A percentile compares a stretch with the other conserved stretches of the same genome.
Conservation (phyloP, 2,888 invertebrate genomes). For the Chymomyza fuscimana region DNA sequence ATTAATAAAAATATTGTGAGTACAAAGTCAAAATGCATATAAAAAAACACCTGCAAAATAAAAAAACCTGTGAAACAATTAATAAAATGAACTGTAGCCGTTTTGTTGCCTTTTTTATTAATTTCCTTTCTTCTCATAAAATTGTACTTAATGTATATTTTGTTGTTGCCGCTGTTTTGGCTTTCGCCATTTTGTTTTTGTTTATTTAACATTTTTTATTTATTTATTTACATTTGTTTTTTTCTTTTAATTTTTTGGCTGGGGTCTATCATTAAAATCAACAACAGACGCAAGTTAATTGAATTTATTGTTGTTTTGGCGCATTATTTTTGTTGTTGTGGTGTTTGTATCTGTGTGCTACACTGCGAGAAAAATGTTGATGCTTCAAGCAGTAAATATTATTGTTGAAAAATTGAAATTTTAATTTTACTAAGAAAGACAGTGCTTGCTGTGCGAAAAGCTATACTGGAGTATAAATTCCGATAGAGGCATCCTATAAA, state of each 20-base stretch:
- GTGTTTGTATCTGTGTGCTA: neutral
- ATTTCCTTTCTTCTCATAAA: conserved; percentile 35
- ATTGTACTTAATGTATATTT: conserved; percentile 43
- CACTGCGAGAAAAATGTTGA: conserved; percentile 8
- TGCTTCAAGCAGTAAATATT: neutral
- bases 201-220: too few relatives aligned
- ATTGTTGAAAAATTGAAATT: too few relatives aligned
- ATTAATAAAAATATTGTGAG: too few relatives aligned
- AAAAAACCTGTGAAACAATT: too few relatives aligned
- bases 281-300: conserved; percentile 58
- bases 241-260: neutral
- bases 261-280: conserved; percentile 31
- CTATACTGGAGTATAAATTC: too few relatives aligned
- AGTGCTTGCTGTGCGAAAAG: too few relatives aligned
- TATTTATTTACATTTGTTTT: too few relatives aligned
- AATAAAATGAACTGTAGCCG: too few relatives aligned
- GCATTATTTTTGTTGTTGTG: neutral
- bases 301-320: conserved; percentile 64
- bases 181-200: conserved; percentile 31
- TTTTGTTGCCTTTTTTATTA: conserved; percentile 14
- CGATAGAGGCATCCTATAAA: too few relatives aligned
- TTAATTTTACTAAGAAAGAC: too few relatives aligned
- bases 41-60: too few relatives aligned
- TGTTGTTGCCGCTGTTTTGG: conserved; percentile 21
- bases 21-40: too few relatives aligned